Conservation (phyloP, 2,888 invertebrate species). For the Scelioninae gen. 2 region DNA sequence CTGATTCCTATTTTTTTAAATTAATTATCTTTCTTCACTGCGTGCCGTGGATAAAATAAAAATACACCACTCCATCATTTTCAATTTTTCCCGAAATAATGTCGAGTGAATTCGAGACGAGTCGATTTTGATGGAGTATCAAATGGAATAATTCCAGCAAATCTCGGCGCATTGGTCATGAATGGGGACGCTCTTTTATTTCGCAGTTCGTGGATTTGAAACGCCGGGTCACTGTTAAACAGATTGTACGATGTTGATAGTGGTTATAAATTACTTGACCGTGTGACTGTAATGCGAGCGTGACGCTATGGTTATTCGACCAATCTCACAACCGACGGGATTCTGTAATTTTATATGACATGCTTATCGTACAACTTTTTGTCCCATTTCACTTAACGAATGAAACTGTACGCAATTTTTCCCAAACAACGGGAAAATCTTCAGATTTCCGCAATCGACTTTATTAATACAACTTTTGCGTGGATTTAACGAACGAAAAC, state of each 20-base stretch:
- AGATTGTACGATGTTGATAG: constrained; percentile 56
- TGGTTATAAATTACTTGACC: constrained; percentile 57
- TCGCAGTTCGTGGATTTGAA: constrained; percentile 44
- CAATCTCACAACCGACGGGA: constrained; percentile 45
- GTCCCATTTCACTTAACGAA: constrained; percentile 44
- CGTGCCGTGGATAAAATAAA: no score
- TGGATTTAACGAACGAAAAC: no score
- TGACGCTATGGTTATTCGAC: constrained; percentile 55
- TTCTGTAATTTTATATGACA: constrained; percentile 53
- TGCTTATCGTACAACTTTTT: constrained; percentile 57
- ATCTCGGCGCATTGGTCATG: constrained; percentile 40
- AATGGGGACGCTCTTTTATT: constrained; percentile 49
- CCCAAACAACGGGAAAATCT: not conserved
- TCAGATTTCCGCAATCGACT: no score
- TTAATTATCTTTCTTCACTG: no score
- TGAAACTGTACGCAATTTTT: constrained; percentile 9
- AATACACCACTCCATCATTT: no score
- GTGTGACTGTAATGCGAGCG: constrained; percentile 58
- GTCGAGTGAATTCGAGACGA: constrained; percentile 14
- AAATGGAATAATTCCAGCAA: constrained; percentile 36
- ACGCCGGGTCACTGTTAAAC: constrained; percentile 53
- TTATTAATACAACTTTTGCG: no score
- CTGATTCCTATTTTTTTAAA: no score
- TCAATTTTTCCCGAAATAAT: constrained; percentile 12
- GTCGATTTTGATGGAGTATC: constrained; percentile 29